Base-by-base conservation (phyloP, 1,140 invertebrate genomes). In the Drosophila rufa region DNA sequence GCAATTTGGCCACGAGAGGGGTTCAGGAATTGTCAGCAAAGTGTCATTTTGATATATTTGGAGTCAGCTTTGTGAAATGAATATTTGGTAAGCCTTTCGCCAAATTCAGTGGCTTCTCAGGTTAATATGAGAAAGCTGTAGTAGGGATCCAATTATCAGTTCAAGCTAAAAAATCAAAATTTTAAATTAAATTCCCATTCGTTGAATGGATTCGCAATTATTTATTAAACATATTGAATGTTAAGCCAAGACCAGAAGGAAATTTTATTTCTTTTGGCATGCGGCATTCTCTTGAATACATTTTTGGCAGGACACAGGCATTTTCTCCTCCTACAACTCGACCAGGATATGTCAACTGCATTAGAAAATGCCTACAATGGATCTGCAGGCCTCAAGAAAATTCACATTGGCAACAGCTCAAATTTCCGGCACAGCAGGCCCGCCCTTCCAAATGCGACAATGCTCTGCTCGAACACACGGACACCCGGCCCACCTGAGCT, bases 361-460 rank as follows among this genome's bases (percentile, higher is more conserved):
- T 70, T 78, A 57, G 69, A 78, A 55, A 71, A 68, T 45, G 77
- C 80, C 80, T 81, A 84, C 84, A 83, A 83, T 70, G 64, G 68
- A 57, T 48, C 57, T 58, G 12, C 30, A 38, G 40, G 42, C 43
- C 45, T 47, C 33, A 68, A 55, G 73, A 66, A 65, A 60, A 77
- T 77, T 73, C 67, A 74, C 59, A 80, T 83, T 87, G 79, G 83
- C 66, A 79, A 80, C 80, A 75, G 73, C 77, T 90, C 78, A 81
- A 89, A 89, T 89, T 84, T 89, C 84, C 84, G 85, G 84, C 62
- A 68, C 59, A 59, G 57, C 69, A 50, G 40, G 69, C 19, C 36
- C 62, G 67, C 76, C 71, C 71, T 60, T 62, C 57, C 56, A 57
- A 50, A 17, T 43, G 19, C 17, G 40, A 1, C 57, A 65, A 65